Percentiles rank a stretch among this genome's conserved stretches.
Evolutionary conservation across 2,888 invertebrate species (phyloP).

Genomic region (Napeogenes sylphis): DNA sequence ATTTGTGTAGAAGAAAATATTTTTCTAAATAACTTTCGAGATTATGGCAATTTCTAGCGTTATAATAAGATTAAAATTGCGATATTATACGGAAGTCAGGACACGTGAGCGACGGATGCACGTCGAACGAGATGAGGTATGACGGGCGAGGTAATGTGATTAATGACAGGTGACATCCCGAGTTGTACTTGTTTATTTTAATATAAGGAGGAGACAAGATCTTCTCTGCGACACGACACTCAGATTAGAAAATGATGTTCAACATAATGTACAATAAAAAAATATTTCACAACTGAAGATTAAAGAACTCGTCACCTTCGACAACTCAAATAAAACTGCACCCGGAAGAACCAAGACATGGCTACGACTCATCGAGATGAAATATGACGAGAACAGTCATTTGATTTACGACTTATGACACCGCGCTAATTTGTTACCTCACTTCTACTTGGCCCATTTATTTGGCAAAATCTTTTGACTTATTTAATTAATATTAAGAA

Average conservation of each 20-base stretch:
- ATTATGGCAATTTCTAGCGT: slow-evolving; percentile 1
- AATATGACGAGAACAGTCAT: slow-evolving; percentile 27
- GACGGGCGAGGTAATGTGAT: slow-evolving; percentile 6
- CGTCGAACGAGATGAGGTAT: slow-evolving; percentile 21
- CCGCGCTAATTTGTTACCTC: slow-evolving; percentile 32
- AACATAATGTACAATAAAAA: too few species aligned
- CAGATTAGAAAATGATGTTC: too few species aligned
- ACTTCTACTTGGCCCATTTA: slow-evolving; percentile 28
- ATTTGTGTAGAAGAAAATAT: neutral
- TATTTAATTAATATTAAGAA: neutral
- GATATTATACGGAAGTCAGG: slow-evolving; percentile 3
- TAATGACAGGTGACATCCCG: slow-evolving; percentile 4
- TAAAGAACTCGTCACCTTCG: slow-evolving; percentile 3
- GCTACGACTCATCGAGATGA: slow-evolving; percentile 26
- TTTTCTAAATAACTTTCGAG: neutral
- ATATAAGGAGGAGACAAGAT: slow-evolving; percentile 9
- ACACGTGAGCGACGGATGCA: slow-evolving; percentile 16
- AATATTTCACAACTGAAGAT: neutral
- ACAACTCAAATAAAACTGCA: slow-evolving; percentile 8
- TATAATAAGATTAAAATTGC: slow-evolving; percentile 4
- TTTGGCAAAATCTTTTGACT: slow-evolving; percentile 7
- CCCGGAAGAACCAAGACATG: slow-evolving; percentile 20
- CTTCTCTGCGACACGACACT: too few species aligned
- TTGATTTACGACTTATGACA: slow-evolving; percentile 34
- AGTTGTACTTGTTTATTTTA: slow-evolving; percentile 3